Evolutionary conservation across 2,797 vertebrate genomes (phyloP), one percentile per base, ranked within the genome.

Genomic region (Cyprinodon diabolis): DNA sequence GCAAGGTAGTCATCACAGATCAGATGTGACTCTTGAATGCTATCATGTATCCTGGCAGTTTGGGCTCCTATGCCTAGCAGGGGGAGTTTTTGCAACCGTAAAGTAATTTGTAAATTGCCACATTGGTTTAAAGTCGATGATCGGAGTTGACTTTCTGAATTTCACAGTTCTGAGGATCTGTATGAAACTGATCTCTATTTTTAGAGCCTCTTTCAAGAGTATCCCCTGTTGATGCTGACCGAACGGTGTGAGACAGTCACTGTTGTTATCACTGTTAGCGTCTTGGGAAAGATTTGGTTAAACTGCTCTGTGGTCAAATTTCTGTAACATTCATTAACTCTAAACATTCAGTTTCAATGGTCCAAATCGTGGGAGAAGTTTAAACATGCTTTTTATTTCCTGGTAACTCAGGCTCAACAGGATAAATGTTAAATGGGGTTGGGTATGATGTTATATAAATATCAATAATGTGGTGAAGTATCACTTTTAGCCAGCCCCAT

Each of bases 51-150:
- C 84, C 87, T 86, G 83, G 80, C 90, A 88, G 81, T 89, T 80
- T 83, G 81, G 80, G 87, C 87, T 79, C 66, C 72, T 85, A 78
- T 83, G 58, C 80, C 69, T 82, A 78, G 71, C 71, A 78, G 83
- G 73, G 40, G 69, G 78, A 72, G 77, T 66, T 68, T 83, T 81
- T 85, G 65, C 68, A 66, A 83, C 85, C 85, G 75, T 84, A 62
- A 86, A 90, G 88, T 90, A 66, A 89, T 90, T 90, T 87, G 82
- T 87, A 87, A 85, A 89, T 87, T 84, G 76, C 84, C 87, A 85
- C 83, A 82, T 77, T 73, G 71, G 71, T 88, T 90, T 69, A 79
- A 75, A 84, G 75, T 71, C 75, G 78, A 86, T 78, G 85, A 69
- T 77, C 63, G 45, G 62, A 77, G 72, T 49, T 4, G 3, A 74